Conservation (phyloP, 1,140 invertebrate species). For the Ditylenchus dipsaci region DNA sequence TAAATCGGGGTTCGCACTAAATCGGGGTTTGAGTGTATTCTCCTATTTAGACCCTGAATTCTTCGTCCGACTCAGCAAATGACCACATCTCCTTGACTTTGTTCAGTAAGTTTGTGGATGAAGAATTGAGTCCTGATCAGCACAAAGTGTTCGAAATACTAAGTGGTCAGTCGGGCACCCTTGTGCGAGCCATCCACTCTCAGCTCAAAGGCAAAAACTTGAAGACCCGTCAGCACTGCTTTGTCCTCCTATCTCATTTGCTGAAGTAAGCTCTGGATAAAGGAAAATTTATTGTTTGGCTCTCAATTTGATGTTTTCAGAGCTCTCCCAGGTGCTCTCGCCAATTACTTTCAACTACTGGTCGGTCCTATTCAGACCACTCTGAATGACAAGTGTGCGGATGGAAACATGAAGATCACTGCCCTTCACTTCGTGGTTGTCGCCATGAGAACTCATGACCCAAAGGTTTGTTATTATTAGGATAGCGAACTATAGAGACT, state of each 20-base stretch:
- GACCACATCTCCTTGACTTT: background rate
- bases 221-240: slow-evolving; percentile 85
- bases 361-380: slow-evolving; percentile 59
- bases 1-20: too few species aligned
- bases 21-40: too few species aligned
- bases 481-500: too few species aligned
- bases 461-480: slow-evolving; percentile 63
- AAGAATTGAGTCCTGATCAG: slow-evolving; percentile 19
- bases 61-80: background rate
- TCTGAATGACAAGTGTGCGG: slow-evolving; percentile 69
- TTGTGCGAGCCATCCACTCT: slow-evolving; percentile 80
- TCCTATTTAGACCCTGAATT: background rate
- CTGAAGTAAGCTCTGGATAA: slow-evolving; percentile 63
- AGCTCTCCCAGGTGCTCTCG: slow-evolving; percentile 30
- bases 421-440: slow-evolving; percentile 86
- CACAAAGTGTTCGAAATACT: slow-evolving; percentile 43
- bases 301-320: slow-evolving; percentile 16
- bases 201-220: slow-evolving; percentile 89
- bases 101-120: slow-evolving; percentile 23
- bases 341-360: slow-evolving; percentile 30
- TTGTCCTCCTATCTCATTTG: slow-evolving; percentile 81
- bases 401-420: slow-evolving; percentile 97
- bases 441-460: slow-evolving; percentile 75
- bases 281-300: slow-evolving; percentile 13
- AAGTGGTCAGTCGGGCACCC: slow-evolving; percentile 66